A percentile compares a stretch with the other conserved stretches of the same genome.
phyloP scores from a whole-genome alignment of 2,113 vertebrate genomes.

The Trinectes maculatus region DNA sequence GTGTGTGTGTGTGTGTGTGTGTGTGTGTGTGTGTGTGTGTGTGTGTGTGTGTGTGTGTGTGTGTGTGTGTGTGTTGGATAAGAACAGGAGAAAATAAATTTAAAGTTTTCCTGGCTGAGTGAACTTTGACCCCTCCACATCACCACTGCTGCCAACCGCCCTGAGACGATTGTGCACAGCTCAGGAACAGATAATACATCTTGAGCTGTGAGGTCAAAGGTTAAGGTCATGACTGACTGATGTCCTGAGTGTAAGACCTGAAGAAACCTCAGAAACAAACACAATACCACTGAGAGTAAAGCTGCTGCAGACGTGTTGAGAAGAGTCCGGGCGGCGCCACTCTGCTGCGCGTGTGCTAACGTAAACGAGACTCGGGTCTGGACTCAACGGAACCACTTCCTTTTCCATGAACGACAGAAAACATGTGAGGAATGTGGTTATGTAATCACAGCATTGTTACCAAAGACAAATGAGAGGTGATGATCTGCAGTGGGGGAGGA shows the following conservation, averaged over 20 bases:
- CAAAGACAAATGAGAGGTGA: constrained; percentile 64
- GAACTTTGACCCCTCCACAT: constrained; percentile 50
- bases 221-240: too few species aligned
- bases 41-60: constrained; percentile 26
- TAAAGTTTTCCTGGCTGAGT: constrained; percentile 35
- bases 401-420: neutral
- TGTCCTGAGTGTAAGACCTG: too few species aligned
- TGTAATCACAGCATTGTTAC: constrained; percentile 60
- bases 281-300: too few species aligned
- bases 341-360: too few species aligned
- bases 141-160: too few species aligned
- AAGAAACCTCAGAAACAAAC: too few species aligned
- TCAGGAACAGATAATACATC: too few species aligned
- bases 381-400: neutral
- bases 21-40: constrained; percentile 21
- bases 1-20: constrained; percentile 25
- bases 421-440: constrained; percentile 52
- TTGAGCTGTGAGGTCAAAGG: too few species aligned
- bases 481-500: constrained; percentile 10
- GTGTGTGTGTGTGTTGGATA: constrained; percentile 31
- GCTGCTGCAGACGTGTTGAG: too few species aligned
- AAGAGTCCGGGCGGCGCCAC: too few species aligned
- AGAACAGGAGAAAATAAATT: constrained; percentile 45
- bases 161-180: too few species aligned
- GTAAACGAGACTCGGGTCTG: too few species aligned